Evolutionary conservation across 2,888 invertebrate species (phyloP).

Genomic region (Mythimna pallens): DNA sequence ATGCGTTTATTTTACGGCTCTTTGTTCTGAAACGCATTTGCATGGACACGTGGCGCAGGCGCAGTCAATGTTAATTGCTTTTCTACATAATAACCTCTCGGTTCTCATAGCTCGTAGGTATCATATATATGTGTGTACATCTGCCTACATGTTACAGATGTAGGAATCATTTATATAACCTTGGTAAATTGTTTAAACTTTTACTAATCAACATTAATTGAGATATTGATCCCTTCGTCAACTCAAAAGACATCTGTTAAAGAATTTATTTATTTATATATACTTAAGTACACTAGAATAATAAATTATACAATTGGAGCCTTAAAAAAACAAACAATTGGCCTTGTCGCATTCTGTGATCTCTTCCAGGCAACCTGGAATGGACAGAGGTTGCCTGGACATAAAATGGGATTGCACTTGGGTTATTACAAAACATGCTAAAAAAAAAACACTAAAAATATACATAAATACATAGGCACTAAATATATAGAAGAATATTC

Average conservation of each 20-base stretch:
- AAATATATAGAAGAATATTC: neutral
- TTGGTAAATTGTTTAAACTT: neutral
- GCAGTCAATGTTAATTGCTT: constrained; percentile 71
- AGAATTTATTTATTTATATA: too few relatives aligned
- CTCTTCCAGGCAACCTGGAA: too few relatives aligned
- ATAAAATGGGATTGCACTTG: too few relatives aligned
- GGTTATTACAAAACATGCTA: too few relatives aligned
- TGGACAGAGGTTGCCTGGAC: too few relatives aligned
- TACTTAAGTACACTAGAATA: too few relatives aligned
- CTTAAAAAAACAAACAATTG: neutral
- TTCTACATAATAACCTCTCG: constrained; percentile 67
- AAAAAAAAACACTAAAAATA: too few relatives aligned
- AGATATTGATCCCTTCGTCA: neutral
- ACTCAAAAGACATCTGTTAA: neutral
- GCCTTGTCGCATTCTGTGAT: too few relatives aligned
- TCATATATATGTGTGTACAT: constrained; percentile 13
- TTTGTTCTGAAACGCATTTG: constrained; percentile 76
- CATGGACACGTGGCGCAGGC: constrained; percentile 74
- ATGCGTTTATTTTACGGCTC: constrained; percentile 76
- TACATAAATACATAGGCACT: too few relatives aligned
- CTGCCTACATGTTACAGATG: constrained; percentile 13
- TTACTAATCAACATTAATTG: neutral
- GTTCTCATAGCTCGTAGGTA: constrained; percentile 40
- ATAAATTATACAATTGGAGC: too few relatives aligned
- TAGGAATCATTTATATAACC: too few relatives aligned